These are phyloP conservation scores for Luehdorfia chinensis DNA, from an alignment of 1,140 invertebrate species.

Conservation along the genomic window DNA sequence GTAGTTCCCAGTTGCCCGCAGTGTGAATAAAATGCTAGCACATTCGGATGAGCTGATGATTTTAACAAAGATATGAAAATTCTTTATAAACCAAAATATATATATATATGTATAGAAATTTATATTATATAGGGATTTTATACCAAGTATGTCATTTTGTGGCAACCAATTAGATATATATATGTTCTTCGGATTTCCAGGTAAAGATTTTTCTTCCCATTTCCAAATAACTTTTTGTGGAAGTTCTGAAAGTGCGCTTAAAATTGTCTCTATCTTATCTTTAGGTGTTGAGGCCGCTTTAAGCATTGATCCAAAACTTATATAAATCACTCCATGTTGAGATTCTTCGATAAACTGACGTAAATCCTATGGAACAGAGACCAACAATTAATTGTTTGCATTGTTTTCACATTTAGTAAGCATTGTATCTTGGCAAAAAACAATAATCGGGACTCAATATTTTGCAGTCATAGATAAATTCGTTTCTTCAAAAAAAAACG, in stretches of 20 bases:
- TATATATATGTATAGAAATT: background rate
- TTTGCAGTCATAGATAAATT: background rate
- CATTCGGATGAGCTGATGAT: conserved; percentile 81
- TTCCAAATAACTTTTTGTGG: conserved; percentile 84
- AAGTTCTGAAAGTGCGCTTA: conserved; percentile 78
- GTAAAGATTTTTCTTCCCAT: conserved; percentile 81
- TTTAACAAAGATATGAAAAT: conserved; percentile 1
- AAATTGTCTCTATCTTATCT: conserved; percentile 78
- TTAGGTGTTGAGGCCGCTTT: conserved; percentile 78
- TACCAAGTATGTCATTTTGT: conserved; percentile 83
- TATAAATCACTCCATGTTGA: conserved; percentile 83
- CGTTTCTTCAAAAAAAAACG: too few species aligned
- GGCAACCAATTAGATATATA: conserved; percentile 83
- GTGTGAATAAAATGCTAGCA: conserved; percentile 84
- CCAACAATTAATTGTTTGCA: too few species aligned
- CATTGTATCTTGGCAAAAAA: too few species aligned
- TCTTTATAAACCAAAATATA: background rate
- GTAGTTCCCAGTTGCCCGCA: conserved; percentile 85
- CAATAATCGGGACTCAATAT: too few species aligned
- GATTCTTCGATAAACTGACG: conserved; percentile 83
- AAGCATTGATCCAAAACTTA: conserved; percentile 85
- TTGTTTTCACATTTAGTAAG: too few species aligned
- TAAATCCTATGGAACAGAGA: conserved; percentile 75
- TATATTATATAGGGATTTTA: conserved; percentile 22
- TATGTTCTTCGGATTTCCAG: conserved; percentile 80